These are phyloP conservation scores for Caenorhabditis brenneri DNA, from an alignment of 1,140 invertebrate genomes.

Conservation along the genomic window DNA sequence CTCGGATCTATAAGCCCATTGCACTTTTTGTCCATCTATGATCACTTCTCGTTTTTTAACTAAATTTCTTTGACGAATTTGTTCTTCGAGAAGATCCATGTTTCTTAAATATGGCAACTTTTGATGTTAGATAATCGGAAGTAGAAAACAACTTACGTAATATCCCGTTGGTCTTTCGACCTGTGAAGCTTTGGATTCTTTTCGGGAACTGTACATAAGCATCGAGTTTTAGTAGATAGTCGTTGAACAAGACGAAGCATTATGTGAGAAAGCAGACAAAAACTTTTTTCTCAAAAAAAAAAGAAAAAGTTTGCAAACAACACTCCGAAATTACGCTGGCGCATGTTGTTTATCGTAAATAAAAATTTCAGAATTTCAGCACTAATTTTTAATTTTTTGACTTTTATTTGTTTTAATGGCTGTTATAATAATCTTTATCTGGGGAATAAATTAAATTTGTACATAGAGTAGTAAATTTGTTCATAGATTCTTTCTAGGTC, in stretches of 20 bases:
- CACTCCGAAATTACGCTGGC: constrained; percentile 16
- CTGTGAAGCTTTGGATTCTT: constrained; percentile 47
- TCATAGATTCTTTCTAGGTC: background rate
- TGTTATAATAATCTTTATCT: background rate
- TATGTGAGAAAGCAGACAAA: background rate
- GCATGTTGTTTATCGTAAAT: constrained; percentile 26
- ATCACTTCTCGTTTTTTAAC: constrained; percentile 20
- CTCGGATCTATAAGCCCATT: constrained; percentile 53
- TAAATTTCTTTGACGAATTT: constrained; percentile 7
- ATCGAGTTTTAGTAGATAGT: background rate
- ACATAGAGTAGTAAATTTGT: background rate
- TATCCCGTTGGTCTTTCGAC: constrained; percentile 34
- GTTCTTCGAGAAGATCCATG: constrained; percentile 49
- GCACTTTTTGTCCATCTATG: constrained; percentile 42
- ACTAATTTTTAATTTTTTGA: background rate
- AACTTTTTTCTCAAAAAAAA: background rate
- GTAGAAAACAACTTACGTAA: constrained; percentile 21
- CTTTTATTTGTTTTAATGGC: background rate
- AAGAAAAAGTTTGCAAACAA: background rate
- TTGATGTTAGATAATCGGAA: background rate
- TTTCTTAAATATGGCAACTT: background rate
- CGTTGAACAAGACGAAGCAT: background rate
- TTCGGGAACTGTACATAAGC: background rate
- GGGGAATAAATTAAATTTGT: background rate
- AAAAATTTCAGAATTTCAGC: background rate